Percentiles rank a stretch among this genome's conserved stretches.
phyloP scores from a whole-genome alignment of 2,113 vertebrate genomes.

The Spea multiplicata region DNA sequence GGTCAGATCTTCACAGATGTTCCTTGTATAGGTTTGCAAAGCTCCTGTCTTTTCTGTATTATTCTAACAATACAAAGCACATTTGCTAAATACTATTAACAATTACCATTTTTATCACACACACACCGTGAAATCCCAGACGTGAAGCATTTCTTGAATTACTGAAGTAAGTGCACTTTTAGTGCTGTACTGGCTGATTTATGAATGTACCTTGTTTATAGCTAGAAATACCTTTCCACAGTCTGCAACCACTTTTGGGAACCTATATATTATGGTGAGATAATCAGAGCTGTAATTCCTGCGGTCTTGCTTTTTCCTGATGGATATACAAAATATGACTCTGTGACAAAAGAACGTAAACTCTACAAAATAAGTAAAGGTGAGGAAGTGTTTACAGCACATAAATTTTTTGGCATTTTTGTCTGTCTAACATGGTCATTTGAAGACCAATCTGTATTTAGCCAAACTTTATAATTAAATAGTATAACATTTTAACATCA shows the following conservation, averaged over 20 bases:
- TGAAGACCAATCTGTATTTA: no score
- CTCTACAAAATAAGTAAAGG: constrained; percentile 2
- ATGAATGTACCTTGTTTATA: constrained; percentile 35
- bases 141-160: constrained; percentile 17
- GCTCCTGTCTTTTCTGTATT: neutral
- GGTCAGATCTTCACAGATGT: neutral
- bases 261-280: constrained; percentile 34
- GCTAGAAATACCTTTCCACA: constrained; percentile 32
- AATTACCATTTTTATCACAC: constrained; percentile 29
- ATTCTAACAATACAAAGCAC: neutral
- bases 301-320: neutral
- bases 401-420: neutral
- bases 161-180: constrained; percentile 37
- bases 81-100: constrained; percentile 22
- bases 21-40: neutral
- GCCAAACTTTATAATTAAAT: no score
- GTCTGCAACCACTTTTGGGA: constrained; percentile 38
- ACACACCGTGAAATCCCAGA: constrained; percentile 28
- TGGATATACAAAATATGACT: constrained; percentile 28
- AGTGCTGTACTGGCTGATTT: constrained; percentile 29
- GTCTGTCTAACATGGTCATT: no score
- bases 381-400: neutral
- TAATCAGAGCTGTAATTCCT: constrained; percentile 30
- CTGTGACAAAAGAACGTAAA: neutral
- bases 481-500: no score